Base-by-base conservation (phyloP, 2,113 vertebrate genomes). In the Nesoenas mayeri region DNA sequence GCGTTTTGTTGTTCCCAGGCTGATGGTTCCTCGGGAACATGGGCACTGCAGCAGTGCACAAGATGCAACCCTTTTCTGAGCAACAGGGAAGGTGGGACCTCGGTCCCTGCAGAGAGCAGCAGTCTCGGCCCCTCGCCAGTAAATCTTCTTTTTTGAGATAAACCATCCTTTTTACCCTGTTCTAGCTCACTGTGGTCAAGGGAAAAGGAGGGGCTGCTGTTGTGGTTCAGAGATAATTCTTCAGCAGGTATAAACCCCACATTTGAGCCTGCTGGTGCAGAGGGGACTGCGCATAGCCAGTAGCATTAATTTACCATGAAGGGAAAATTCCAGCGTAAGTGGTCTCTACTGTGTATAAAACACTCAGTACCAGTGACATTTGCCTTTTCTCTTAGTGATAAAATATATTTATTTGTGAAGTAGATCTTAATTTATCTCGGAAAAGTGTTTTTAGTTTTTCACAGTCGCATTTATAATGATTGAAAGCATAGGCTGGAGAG, bases 341-440 rank as follows among this genome's bases (percentile, higher is more conserved):
- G 85, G 81, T 91, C 67, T 91, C 51, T 38, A 1, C 56, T 80
- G 82, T 20, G 38, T 60, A n/a, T 88, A 80, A 93, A 91, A 11
- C 67, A 50, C 78, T 85, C 62, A 4, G 19, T 51, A 29, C n/a
- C 18, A 12, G 65, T 62, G 80, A 72, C 56, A 62, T 93, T 81
- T 69, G 54, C 78, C 62, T 88, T 86, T 69, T 56, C 58, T 88
- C 78, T 69, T 69, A 12, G 32, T 85, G 84, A 21, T 91, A 95
- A 95, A 89, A 85, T 53, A 25, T 47, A 77, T 79, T 93, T 90
- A 90, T 92, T 93, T 93, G 71, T 72, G 92, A 91, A 91, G 80
- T 61, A 66, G 58, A 94, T 85, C 82, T 72, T 83, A 85, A 94
- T 96, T 94, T 83, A 67, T 86, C 87, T 77, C 72, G 53, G 91